Evolutionary conservation across 2,797 vertebrate species (phyloP).

Genomic region (Sciaenops ocellatus): DNA sequence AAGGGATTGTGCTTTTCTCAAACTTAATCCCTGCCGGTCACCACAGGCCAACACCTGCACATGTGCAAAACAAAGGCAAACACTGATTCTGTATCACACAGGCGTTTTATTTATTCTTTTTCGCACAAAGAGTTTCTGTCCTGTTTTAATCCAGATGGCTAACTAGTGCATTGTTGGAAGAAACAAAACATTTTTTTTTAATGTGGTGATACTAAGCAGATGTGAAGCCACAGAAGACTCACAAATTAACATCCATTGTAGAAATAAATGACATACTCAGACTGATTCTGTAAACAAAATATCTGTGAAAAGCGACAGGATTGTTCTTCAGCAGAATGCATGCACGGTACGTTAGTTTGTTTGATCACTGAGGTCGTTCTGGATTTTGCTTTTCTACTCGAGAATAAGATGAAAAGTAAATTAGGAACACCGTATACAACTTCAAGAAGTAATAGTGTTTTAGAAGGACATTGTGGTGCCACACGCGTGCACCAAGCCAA

Average conservation of each 20-base stretch:
- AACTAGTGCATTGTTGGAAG: background rate
- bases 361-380: background rate
- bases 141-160: constrained; percentile 9
- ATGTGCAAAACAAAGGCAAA: background rate
- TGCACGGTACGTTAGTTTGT: background rate
- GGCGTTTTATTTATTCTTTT: constrained; percentile 3
- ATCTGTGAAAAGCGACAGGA: background rate
- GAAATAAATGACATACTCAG: background rate
- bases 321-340: background rate
- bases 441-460: background rate
- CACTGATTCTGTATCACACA: background rate
- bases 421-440: background rate
- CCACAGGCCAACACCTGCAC: background rate
- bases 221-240: constrained; percentile 1
- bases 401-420: constrained; percentile 8
- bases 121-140: background rate
- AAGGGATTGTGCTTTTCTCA: constrained; percentile 1
- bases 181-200: background rate
- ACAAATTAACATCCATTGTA: background rate
- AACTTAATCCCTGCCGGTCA: background rate
- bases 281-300: background rate
- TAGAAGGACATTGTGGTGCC: background rate
- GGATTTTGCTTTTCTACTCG: background rate
- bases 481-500: background rate
- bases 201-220: background rate